Evolutionary conservation across 2,888 invertebrate genomes (phyloP).

Genomic region (Chydorus sphaericus): DNA sequence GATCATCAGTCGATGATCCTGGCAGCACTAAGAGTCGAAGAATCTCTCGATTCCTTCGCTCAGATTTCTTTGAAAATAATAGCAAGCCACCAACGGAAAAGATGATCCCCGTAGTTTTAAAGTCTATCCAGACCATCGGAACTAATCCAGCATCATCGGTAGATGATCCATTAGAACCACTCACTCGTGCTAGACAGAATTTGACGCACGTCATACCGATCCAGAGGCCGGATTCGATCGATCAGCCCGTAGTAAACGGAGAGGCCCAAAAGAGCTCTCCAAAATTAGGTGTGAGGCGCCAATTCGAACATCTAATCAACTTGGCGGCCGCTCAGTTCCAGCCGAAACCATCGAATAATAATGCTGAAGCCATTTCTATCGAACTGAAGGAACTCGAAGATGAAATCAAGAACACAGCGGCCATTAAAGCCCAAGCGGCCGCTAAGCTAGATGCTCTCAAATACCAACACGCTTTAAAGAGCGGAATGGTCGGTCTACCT

Average conservation of each 20-base stretch:
- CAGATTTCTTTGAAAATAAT: conserved; percentile 70
- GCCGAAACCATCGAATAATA: conserved; percentile 6
- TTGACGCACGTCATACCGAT: background rate
- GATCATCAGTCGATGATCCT: conserved; percentile 22
- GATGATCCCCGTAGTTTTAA: background rate
- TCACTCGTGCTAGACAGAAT: background rate
- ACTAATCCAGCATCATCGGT: background rate
- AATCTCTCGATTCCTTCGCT: conserved; percentile 56
- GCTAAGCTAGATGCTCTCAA: background rate
- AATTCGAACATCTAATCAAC: conserved; percentile 14
- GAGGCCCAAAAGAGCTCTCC: conserved; percentile 9
- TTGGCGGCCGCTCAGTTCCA: conserved; percentile 13
- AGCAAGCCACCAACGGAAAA: too few species aligned
- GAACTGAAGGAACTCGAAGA: background rate
- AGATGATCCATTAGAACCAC: background rate
- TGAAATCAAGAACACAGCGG: conserved; percentile 2
- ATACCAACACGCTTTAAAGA: background rate
- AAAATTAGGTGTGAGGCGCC: conserved; percentile 13
- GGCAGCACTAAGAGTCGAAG: conserved; percentile 30
- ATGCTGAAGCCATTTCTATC: background rate
- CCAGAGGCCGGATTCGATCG: background rate
- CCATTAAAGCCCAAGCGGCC: background rate
- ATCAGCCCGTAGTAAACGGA: background rate
- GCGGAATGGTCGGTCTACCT: background rate
- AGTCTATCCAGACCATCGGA: background rate